A percentile compares a stretch with the other conserved stretches of the same genome.
These are phyloP conservation scores for Pseudomyrmex dendroicus DNA, from an alignment of 1,140 invertebrate species.

Conservation along the genomic window DNA sequence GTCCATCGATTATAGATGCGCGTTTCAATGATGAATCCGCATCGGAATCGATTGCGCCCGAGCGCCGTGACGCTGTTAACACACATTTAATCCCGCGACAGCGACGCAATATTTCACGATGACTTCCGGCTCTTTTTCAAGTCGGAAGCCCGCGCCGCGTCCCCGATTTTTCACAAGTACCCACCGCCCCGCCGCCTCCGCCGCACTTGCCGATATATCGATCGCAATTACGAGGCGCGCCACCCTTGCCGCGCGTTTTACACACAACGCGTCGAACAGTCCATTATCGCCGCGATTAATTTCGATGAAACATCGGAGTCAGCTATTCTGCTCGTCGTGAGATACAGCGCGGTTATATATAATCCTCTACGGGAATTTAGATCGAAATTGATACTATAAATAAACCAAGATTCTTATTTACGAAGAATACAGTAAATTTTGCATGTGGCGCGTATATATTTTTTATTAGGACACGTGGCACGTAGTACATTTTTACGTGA, in stretches of 20 bases:
- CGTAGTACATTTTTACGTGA: conserved; percentile 3
- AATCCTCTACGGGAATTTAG: conserved; percentile 1
- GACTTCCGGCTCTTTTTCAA: conserved; percentile 54
- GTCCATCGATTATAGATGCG: conserved; percentile 59
- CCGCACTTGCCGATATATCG: conserved; percentile 21
- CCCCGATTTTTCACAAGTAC: conserved; percentile 46
- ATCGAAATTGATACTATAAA: background rate
- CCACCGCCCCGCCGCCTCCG: background rate
- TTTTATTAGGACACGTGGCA: background rate
- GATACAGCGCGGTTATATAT: background rate
- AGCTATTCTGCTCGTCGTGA: conserved; percentile 2
- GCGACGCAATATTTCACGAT: conserved; percentile 30
- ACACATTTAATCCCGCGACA: conserved; percentile 55
- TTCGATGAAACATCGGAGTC: conserved; percentile 26
- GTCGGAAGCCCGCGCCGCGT: conserved; percentile 3
- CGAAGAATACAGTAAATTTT: background rate
- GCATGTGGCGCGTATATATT: background rate
- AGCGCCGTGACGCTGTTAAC: conserved; percentile 27
- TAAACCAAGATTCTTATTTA: background rate
- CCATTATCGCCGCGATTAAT: conserved; percentile 53
- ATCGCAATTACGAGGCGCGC: conserved; percentile 46
- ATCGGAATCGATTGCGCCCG: conserved; percentile 40
- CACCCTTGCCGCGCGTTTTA: conserved; percentile 12
- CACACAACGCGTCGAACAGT: conserved; percentile 44
- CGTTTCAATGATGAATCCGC: conserved; percentile 58